Evolutionary conservation across 2,113 vertebrate genomes (phyloP), one percentile per base, ranked within the genome.

Genomic region (Polypterus senegalus): DNA sequence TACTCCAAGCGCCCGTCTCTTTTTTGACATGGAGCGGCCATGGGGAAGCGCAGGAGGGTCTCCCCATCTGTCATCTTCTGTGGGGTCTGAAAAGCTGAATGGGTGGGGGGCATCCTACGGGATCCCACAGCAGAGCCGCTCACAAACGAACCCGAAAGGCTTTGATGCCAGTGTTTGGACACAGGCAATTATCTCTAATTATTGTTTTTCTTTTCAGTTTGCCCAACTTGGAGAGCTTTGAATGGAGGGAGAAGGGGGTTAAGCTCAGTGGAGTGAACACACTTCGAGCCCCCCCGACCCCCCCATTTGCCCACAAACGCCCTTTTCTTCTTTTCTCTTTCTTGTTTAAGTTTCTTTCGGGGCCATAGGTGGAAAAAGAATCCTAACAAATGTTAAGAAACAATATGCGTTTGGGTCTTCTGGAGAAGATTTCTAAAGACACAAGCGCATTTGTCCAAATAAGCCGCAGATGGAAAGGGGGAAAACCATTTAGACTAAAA

Each of bases 131-230:
- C 79, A 79, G 74, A 82, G 81, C 79, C 76, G 75, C 79, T 81
- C 76, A 81, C 86, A 79, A 81, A 76, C 77, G 77, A 78, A 74
- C 74, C 76, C 74, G 85, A 69, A 74, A 79, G 75, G 81, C 84
- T 90, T 92, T 92, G 83, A 87, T 88, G 88, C 84, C 83, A 88
- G 82, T 92, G 90, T 91, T 90, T 91, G 89, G 88, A 92, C 89
- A 91, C 88, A 92, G 86, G 88, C 89, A 89, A 89, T 91, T 88
- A 86, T 86, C 83, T 91, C 87, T 91, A 88, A 91, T 92, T 92
- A 88, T 88, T 89, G 85, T 88, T 87, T 91, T 87, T 85, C 87
- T 87, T 86, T 89, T 85, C 76, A 84, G 85, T 78, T 79, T 83
- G 76, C 81, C 87, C 84, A 88, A 89, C 84, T 86, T 81, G 81